Evolutionary conservation across 2,797 vertebrate genomes (phyloP).

Genomic region (Hoplostethus mediterraneus): DNA sequence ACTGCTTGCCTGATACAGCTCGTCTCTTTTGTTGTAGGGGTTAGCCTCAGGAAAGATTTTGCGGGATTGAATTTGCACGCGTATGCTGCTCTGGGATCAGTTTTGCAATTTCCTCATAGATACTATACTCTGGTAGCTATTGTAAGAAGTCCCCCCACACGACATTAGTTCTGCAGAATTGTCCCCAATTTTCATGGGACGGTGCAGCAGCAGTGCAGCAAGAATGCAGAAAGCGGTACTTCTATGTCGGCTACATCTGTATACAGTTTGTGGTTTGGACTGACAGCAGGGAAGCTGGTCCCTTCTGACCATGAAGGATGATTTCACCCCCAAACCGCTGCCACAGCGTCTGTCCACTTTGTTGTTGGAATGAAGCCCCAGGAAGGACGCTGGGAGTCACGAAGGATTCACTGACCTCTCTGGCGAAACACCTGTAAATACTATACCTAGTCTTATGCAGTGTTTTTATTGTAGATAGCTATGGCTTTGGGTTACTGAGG

Average conservation of each 20-base stretch:
- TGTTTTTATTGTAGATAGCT: slow-evolving; percentile 1
- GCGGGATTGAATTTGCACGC: slow-evolving; percentile 5
- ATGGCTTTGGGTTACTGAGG: slow-evolving; percentile 9
- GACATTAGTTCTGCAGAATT: no score
- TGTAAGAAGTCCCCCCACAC: not conserved
- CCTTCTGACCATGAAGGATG: slow-evolving; percentile 6
- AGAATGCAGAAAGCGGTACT: not conserved
- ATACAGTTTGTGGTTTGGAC: not conserved
- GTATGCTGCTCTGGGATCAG: not conserved
- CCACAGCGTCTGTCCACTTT: not conserved
- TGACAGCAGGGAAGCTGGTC: not conserved
- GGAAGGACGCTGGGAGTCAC: slow-evolving; percentile 26
- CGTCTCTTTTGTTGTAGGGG: not conserved
- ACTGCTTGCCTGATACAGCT: not conserved
- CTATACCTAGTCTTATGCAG: slow-evolving; percentile 20
- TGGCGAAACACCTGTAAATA: slow-evolving; percentile 52
- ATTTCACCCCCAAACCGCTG: slow-evolving; percentile 10
- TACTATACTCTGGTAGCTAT: not conserved
- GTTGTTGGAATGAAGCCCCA: slow-evolving; percentile 21
- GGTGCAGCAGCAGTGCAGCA: not conserved
- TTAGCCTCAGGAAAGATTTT: not conserved
- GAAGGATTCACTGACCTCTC: slow-evolving; percentile 30
- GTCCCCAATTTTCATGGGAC: no score
- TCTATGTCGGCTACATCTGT: not conserved
- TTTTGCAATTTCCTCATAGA: not conserved